Percentiles rank a stretch among this genome's conserved stretches.
Conservation (phyloP, 2,113 vertebrate genomes). For the Rhinoptilus africanus region DNA sequence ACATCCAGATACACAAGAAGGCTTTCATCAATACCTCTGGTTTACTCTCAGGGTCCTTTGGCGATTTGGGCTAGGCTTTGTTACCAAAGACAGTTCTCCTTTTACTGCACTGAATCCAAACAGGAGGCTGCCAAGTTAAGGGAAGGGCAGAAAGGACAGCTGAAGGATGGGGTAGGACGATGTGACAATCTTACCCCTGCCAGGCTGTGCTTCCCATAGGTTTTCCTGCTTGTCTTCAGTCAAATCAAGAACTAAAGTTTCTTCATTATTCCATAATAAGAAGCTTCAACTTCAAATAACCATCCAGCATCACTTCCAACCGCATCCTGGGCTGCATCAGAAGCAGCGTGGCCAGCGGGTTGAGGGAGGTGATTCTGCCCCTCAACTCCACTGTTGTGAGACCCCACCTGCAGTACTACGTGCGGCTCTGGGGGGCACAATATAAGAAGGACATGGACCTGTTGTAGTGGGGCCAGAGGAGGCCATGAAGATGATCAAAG, state of each 20-base stretch:
- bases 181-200: background rate
- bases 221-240: background rate
- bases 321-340: background rate
- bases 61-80: background rate
- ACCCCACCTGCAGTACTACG: accelerated
- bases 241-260: background rate
- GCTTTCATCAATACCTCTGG: background rate
- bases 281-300: background rate
- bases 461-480: background rate
- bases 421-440: background rate
- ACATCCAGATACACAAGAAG: background rate
- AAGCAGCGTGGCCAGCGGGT: background rate
- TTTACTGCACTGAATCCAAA: background rate
- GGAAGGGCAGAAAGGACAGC: background rate
- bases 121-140: background rate
- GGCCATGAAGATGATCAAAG: background rate
- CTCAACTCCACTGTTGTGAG: background rate
- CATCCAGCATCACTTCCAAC: background rate
- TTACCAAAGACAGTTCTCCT: background rate
- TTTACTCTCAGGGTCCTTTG: background rate
- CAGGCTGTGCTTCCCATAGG: background rate
- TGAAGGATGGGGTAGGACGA: background rate
- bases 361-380: background rate
- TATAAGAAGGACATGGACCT: background rate
- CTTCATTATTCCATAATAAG: background rate